These are phyloP conservation scores for Craniophora ligustri DNA, from an alignment of 2,888 invertebrate genomes.

Conservation along the genomic window DNA sequence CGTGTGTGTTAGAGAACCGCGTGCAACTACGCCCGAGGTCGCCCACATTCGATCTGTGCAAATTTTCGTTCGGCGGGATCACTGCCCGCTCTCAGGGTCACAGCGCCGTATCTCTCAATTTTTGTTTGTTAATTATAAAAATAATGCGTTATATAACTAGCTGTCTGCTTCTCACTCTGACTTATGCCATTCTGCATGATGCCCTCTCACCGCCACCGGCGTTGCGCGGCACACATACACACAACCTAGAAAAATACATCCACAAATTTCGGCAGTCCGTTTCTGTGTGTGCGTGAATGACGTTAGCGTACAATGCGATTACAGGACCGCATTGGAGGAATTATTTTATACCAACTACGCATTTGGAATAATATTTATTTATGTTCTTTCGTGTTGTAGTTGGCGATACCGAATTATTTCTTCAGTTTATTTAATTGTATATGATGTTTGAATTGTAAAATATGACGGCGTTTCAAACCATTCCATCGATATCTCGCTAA, in stretches of 20 bases:
- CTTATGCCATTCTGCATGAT: conserved; percentile 49
- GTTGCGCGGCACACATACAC: conserved; percentile 77
- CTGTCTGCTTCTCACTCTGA: conserved; percentile 65
- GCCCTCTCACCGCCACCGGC: conserved; percentile 68
- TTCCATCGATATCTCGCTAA: conserved; percentile 45
- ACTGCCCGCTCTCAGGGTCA: conserved; percentile 85
- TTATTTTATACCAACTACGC: conserved; percentile 46
- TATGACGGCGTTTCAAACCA: conserved; percentile 15
- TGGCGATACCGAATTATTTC: conserved; percentile 6
- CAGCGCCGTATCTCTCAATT: conserved; percentile 86
- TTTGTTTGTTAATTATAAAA: conserved; percentile 89
- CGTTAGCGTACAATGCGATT: conserved; percentile 87
- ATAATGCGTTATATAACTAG: conserved; percentile 88
- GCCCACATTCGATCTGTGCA: conserved; percentile 89
- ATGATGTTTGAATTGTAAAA: conserved; percentile 14
- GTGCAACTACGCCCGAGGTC: conserved; percentile 86
- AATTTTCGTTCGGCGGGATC: conserved; percentile 85
- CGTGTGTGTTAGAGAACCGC: conserved; percentile 67
- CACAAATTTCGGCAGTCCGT: conserved; percentile 81
- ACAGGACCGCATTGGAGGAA: conserved; percentile 77
- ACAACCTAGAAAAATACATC: conserved; percentile 84
- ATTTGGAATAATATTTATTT: conserved; percentile 31
- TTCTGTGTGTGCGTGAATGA: conserved; percentile 84
- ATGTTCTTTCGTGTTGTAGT: conserved; percentile 4
- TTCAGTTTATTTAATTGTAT: conserved; percentile 13